Percentiles rank a stretch among this genome's conserved stretches.
phyloP scores from a whole-genome alignment of 2,797 vertebrate genomes.

The Sebastiscus tertius region DNA sequence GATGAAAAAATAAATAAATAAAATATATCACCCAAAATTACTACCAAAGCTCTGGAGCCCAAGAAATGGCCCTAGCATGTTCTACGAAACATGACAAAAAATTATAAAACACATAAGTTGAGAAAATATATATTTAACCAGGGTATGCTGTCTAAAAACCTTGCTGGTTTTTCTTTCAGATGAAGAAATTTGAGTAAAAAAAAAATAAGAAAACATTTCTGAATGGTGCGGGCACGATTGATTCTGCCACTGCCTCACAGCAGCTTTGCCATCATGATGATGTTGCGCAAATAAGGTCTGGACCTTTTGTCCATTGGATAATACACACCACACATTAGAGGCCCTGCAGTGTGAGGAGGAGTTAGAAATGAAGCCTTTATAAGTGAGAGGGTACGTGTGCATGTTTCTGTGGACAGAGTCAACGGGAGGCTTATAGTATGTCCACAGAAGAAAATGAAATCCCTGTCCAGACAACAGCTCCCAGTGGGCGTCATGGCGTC shows the following conservation, averaged over 20 bases:
- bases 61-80: too few species aligned
- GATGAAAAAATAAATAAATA: too few species aligned
- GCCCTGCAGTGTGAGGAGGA: neutral
- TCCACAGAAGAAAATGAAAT: conserved; percentile 61
- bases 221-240: too few species aligned
- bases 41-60: too few species aligned
- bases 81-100: too few species aligned
- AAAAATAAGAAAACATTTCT: too few species aligned
- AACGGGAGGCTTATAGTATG: conserved; percentile 37
- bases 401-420: conserved; percentile 30
- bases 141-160: too few species aligned
- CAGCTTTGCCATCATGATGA: neutral
- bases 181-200: too few species aligned
- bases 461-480: conserved; percentile 57
- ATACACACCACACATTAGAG: neutral
- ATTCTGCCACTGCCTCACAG: neutral
- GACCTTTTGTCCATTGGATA: neutral
- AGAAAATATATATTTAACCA: too few species aligned
- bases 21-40: too few species aligned
- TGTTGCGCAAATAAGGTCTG: neutral
- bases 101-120: too few species aligned
- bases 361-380: conserved; percentile 26
- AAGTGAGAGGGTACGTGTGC: neutral
- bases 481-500: conserved; percentile 45
- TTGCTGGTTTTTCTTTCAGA: accelerated